Conservation (phyloP, 2,888 invertebrate species). For the Arge pagana region DNA sequence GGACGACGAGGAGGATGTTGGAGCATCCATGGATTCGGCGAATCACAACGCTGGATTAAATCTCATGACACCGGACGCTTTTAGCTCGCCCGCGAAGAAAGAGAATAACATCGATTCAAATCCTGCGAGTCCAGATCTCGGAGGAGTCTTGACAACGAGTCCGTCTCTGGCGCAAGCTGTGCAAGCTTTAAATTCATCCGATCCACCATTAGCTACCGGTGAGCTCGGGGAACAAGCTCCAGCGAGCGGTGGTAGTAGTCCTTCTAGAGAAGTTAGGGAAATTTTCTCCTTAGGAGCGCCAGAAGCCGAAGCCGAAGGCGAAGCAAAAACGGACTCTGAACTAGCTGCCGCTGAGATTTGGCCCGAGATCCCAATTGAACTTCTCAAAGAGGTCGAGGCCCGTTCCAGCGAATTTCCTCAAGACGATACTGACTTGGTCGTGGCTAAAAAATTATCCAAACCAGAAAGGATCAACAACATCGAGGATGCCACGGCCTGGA, state of each 20-base stretch:
- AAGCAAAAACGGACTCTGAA: constrained; percentile 38
- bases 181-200: constrained; percentile 45
- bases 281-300: constrained; percentile 74
- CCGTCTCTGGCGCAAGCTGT: constrained; percentile 50
- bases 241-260: constrained; percentile 85
- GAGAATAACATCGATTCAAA: constrained; percentile 54
- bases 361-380: constrained; percentile 57
- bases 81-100: constrained; percentile 66
- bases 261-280: constrained; percentile 87
- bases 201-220: constrained; percentile 46
- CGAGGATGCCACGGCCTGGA: constrained; percentile 37
- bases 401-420: constrained; percentile 36
- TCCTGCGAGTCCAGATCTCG: constrained; percentile 48
- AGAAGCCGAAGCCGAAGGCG: constrained; percentile 44
- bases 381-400: constrained; percentile 50
- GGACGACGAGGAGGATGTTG: constrained; percentile 41
- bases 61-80: constrained; percentile 88
- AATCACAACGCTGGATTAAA: constrained; percentile 63
- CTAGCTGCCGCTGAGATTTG: constrained; percentile 48
- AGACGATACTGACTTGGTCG: constrained; percentile 32
- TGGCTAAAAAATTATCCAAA: constrained; percentile 29
- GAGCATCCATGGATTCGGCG: constrained; percentile 51
- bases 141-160: constrained; percentile 44
- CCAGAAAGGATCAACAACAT: constrained; percentile 22
- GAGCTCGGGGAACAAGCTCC: constrained; percentile 51